A percentile compares a stretch with the other conserved stretches of the same genome.
Evolutionary conservation across 2,797 vertebrate species (phyloP).

Genomic region (Cynodonichthys magdalenae): DNA sequence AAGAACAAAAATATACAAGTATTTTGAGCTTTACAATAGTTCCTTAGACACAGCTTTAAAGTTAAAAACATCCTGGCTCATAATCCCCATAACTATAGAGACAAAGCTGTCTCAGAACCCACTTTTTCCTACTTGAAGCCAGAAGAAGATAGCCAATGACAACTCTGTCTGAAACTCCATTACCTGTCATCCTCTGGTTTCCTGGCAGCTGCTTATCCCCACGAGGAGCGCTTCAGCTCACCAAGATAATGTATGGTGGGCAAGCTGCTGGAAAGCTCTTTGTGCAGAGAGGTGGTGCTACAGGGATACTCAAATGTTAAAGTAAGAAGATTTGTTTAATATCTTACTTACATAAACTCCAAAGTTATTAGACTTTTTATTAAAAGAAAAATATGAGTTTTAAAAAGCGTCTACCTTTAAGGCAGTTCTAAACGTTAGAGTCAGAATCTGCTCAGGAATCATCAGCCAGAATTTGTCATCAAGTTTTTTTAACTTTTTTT

Average conservation of each 20-base stretch:
- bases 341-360: too few relatives aligned
- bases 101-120: constrained; percentile 3
- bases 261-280: constrained; percentile 22
- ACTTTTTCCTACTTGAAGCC: constrained; percentile 6
- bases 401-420: not conserved
- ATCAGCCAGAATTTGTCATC: not conserved
- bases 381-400: not conserved
- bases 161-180: constrained; percentile 30
- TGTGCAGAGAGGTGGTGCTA: constrained; percentile 21
- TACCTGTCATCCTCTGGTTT: constrained; percentile 28
- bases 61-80: not conserved
- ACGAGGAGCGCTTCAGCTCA: constrained; percentile 15
- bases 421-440: constrained; percentile 14
- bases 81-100: constrained; percentile 3
- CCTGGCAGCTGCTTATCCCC: constrained; percentile 28
- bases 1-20: too few relatives aligned
- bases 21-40: not conserved
- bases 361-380: not conserved
- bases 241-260: constrained; percentile 18
- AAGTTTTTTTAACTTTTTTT: too few relatives aligned
- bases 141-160: constrained; percentile 28
- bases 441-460: constrained; percentile 2
- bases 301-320: too few relatives aligned
- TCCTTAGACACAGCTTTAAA: not conserved
- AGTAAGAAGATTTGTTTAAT: too few relatives aligned